A percentile compares a stretch with the other conserved stretches of the same genome.
Conservation (phyloP, 2,113 vertebrate species). For the Plecotus auritus region DNA sequence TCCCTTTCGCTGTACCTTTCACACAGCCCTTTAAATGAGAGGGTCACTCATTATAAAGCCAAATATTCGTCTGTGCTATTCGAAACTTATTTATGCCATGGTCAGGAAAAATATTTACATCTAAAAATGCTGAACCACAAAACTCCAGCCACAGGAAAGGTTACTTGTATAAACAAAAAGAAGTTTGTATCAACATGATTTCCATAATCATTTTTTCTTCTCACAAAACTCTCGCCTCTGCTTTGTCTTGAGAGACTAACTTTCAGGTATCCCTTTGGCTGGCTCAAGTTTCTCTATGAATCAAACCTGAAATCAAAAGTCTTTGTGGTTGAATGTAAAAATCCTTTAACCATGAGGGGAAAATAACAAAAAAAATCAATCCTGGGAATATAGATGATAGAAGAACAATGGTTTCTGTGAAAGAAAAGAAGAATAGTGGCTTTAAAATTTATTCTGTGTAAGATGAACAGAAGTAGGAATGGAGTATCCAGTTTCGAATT, state of each 20-base stretch:
- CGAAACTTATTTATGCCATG: slow-evolving; percentile 45
- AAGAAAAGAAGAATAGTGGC: slow-evolving; percentile 11
- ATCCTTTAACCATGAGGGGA: background rate
- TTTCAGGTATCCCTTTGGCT: background rate
- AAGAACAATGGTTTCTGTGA: slow-evolving; percentile 31
- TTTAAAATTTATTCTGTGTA: slow-evolving; percentile 4
- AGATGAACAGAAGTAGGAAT: slow-evolving; percentile 23
- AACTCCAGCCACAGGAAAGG: slow-evolving; percentile 56
- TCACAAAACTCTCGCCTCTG: background rate
- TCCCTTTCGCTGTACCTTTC: background rate
- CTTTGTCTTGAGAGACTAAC: slow-evolving; percentile 42
- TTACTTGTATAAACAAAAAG: slow-evolving; percentile 13
- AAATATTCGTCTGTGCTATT: slow-evolving; percentile 32
- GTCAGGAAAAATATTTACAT: slow-evolving; percentile 69
- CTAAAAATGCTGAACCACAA: slow-evolving; percentile 66
- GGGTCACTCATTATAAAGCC: slow-evolving; percentile 65
- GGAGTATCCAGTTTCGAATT: slow-evolving; percentile 51
- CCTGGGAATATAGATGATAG: background rate
- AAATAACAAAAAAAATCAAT: slow-evolving; percentile 56
- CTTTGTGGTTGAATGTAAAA: background rate
- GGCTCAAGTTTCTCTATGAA: background rate
- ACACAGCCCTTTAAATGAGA: slow-evolving; percentile 44
- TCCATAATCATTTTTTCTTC: slow-evolving; percentile 52
- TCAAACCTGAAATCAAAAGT: slow-evolving; percentile 15
- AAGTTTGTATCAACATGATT: slow-evolving; percentile 51